phyloP scores from a whole-genome alignment of 2,797 vertebrate species.

The Octomys mimax region DNA sequence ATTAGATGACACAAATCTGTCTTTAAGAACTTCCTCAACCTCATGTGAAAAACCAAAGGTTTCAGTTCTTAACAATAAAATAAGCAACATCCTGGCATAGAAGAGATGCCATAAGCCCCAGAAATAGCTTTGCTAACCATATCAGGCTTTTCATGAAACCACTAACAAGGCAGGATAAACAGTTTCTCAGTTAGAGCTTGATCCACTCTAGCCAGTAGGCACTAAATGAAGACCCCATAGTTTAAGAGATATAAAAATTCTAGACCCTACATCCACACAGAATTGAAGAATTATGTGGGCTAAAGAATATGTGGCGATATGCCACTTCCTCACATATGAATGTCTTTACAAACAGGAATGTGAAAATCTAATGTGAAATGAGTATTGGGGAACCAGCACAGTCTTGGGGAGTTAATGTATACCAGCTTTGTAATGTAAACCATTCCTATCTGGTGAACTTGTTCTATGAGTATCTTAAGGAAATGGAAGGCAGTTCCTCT shows the following conservation, averaged over 20 bases:
- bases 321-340: neutral
- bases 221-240: neutral
- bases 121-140: neutral
- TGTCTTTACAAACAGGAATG: neutral
- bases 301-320: neutral
- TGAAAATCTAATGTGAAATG: neutral
- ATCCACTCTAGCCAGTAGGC: neutral
- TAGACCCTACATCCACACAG: neutral
- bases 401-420: neutral
- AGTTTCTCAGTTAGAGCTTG: neutral
- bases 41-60: constrained; percentile 48
- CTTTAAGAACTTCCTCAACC: constrained; percentile 2
- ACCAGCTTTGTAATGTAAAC: neutral
- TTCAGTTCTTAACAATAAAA: neutral
- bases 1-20: neutral
- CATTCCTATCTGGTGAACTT: neutral
- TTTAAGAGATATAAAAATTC: neutral
- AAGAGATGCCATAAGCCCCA: neutral
- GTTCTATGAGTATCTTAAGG: neutral
- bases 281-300: neutral
- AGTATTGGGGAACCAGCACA: neutral
- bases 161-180: neutral
- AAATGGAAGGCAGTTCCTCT: neutral
- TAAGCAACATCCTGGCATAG: neutral
- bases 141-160: neutral